These are phyloP conservation scores for Verasper variegatus DNA, from an alignment of 2,113 vertebrate genomes.

Conservation along the genomic window DNA sequence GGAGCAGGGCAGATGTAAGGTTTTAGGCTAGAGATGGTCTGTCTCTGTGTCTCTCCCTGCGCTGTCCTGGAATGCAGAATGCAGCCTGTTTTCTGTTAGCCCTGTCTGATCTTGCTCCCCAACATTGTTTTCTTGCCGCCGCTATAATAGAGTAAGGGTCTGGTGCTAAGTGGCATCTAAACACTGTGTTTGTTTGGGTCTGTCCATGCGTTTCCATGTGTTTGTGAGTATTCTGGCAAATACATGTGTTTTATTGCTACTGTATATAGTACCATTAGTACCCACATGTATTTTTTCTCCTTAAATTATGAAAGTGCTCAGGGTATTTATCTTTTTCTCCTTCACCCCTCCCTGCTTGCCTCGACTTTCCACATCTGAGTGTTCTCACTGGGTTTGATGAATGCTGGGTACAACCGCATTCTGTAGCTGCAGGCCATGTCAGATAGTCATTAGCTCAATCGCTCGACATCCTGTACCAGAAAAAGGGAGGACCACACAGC, in stretches of 20 bases:
- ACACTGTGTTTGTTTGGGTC: conserved; percentile 11
- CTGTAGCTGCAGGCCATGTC: conserved; percentile 52
- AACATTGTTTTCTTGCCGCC: conserved; percentile 60
- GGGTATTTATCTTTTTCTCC: conserved; percentile 26
- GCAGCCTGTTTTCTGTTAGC: conserved; percentile 73
- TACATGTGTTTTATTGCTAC: conserved; percentile 33
- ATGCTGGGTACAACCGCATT: conserved; percentile 50
- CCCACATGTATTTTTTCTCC: conserved; percentile 25
- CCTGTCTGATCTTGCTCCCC: conserved; percentile 58
- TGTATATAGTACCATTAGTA: conserved; percentile 16
- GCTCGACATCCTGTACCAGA: conserved; percentile 52
- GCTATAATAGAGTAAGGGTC: conserved; percentile 51
- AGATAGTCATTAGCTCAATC: conserved; percentile 68
- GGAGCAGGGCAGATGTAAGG: conserved; percentile 54
- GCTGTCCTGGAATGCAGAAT: conserved; percentile 64
- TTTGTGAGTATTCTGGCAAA: conserved; percentile 12
- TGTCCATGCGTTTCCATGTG: conserved; percentile 14
- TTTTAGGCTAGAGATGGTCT: conserved; percentile 61
- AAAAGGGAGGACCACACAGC: conserved; percentile 70
- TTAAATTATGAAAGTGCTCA: conserved; percentile 20
- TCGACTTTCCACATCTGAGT: conserved; percentile 67
- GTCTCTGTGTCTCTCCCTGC: conserved; percentile 46
- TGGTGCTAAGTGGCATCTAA: conserved; percentile 55
- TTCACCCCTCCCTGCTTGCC: conserved; percentile 26
- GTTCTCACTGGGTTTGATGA: conserved; percentile 58